These are phyloP conservation scores for Anguilla obscura DNA, from an alignment of 2,797 vertebrate genomes.

Conservation along the genomic window DNA sequence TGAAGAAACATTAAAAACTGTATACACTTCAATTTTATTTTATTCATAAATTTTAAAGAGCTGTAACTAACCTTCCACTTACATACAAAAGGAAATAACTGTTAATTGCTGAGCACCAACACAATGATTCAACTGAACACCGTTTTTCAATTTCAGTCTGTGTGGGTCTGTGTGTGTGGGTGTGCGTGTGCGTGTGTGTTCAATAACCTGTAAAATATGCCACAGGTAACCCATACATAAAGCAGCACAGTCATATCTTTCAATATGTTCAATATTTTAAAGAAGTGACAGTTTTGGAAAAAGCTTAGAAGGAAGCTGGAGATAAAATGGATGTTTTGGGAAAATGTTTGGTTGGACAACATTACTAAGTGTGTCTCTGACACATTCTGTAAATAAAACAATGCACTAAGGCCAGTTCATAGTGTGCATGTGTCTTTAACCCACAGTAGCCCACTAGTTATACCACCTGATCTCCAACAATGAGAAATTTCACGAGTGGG, in stretches of 20 bases:
- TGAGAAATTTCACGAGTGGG: neutral
- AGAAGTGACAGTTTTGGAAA: neutral
- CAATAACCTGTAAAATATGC: neutral
- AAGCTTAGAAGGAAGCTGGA: neutral
- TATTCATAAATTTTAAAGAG: neutral
- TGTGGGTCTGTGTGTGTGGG: neutral
- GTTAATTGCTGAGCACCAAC: neutral
- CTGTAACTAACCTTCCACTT: neutral
- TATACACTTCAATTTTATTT: constrained; percentile 1
- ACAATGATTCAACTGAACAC: neutral
- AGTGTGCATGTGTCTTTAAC: neutral
- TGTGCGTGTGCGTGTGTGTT: neutral
- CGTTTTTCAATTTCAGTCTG: constrained; percentile 12
- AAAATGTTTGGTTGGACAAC: neutral
- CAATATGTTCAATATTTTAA: neutral
- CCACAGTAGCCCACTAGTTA: neutral
- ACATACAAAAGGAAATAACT: constrained; percentile 3
- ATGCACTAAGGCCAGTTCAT: neutral
- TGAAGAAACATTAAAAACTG: neutral
- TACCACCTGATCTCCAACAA: neutral
- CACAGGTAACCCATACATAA: neutral
- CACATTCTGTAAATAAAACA: neutral
- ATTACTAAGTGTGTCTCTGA: neutral
- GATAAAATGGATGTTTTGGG: neutral
- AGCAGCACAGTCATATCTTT: neutral